Evolutionary conservation across 2,888 invertebrate genomes (phyloP).

Genomic region (Pardosa pseudoannulata): DNA sequence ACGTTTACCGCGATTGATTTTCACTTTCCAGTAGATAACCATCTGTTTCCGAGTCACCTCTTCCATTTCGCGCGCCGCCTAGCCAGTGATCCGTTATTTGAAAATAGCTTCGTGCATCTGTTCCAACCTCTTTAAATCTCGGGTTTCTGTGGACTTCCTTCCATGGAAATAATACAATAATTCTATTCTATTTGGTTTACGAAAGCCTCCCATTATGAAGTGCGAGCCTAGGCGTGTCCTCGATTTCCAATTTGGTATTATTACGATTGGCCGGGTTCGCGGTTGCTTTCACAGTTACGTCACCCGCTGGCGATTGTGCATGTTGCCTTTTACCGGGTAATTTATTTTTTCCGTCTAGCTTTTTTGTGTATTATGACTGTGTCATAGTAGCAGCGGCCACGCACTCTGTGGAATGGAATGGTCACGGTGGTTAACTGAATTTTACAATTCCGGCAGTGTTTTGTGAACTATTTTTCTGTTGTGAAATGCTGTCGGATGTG

Average conservation of each 20-base stretch:
- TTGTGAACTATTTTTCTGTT: neutral
- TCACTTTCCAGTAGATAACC: constrained; percentile 37
- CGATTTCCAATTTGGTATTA: constrained; percentile 18
- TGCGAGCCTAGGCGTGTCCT: constrained; percentile 5
- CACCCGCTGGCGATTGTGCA: neutral
- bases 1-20: constrained; percentile 12
- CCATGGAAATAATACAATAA: constrained; percentile 16
- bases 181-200: constrained; percentile 22
- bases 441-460: neutral
- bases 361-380: neutral
- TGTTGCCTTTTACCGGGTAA: neutral
- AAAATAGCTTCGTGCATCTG: constrained; percentile 16
- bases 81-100: constrained; percentile 49
- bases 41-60: constrained; percentile 17
- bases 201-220: neutral
- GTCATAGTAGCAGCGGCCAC: neutral
- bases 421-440: neutral
- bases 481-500: too few relatives aligned
- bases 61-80: neutral
- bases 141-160: constrained; percentile 9
- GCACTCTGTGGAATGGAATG: neutral
- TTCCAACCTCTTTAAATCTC: neutral
- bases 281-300: constrained; percentile 3
- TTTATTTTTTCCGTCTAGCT: neutral
- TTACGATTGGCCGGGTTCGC: neutral